Percentiles rank a stretch among this genome's conserved stretches.
Conservation (phyloP, 2,888 invertebrate species). For the Lithosia quadra region DNA sequence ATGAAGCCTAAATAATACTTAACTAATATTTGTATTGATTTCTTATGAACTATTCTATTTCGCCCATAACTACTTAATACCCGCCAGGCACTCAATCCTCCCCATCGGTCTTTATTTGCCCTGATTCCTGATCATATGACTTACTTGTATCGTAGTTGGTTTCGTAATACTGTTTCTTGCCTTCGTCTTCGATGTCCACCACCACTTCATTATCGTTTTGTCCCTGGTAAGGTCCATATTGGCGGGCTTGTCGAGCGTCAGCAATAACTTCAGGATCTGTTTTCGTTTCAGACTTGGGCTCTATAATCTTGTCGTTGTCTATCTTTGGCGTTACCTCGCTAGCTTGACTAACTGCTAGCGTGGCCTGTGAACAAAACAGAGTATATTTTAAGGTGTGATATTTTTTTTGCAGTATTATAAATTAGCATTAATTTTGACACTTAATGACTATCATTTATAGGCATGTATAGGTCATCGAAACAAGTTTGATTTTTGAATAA, state of each 20-base stretch:
- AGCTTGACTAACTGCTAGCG: slow-evolving; percentile 72
- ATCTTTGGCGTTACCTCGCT: slow-evolving; percentile 66
- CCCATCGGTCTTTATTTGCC: background rate
- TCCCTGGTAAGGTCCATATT: slow-evolving; percentile 58
- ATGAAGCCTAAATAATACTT: too few relatives aligned
- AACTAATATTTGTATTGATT: too few relatives aligned
- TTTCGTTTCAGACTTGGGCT: slow-evolving; percentile 21
- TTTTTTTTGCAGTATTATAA: background rate
- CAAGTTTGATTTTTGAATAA: slow-evolving; percentile 4
- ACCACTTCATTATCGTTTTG: slow-evolving; percentile 88
- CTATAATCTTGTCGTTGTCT: slow-evolving; percentile 9
- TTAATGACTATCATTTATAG: background rate
- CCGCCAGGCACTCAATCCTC: background rate
- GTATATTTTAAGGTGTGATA: background rate
- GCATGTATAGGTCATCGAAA: background rate
- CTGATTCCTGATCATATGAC: slow-evolving; percentile 56
- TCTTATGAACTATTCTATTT: background rate
- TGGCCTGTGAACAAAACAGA: slow-evolving; percentile 68
- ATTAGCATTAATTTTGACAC: background rate
- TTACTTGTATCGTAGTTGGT: slow-evolving; percentile 92
- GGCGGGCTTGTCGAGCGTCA: slow-evolving; percentile 62
- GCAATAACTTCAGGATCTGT: slow-evolving; percentile 51
- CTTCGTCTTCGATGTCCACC: slow-evolving; percentile 90
- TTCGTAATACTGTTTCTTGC: slow-evolving; percentile 91
- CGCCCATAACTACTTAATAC: background rate